phyloP scores from a whole-genome alignment of 2,113 vertebrate genomes.

The Melanotaenia duboulayi region DNA sequence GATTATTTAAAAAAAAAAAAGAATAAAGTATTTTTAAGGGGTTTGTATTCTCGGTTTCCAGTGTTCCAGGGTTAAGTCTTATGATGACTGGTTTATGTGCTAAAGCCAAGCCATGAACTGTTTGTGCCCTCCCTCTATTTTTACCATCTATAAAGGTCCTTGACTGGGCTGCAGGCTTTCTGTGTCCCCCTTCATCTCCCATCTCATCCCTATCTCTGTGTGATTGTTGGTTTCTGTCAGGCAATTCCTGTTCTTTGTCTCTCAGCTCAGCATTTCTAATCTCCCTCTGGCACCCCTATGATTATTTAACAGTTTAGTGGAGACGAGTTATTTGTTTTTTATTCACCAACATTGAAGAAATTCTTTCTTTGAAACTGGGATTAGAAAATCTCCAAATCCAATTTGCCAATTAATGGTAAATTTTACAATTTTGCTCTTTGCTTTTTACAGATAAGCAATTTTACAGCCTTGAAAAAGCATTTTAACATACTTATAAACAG shows the following conservation, averaged over 20 bases:
- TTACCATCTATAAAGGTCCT: conserved; percentile 27
- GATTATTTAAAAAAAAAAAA: too few species aligned
- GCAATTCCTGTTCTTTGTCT: conserved; percentile 34
- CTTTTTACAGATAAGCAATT: too few species aligned
- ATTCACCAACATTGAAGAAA: too few species aligned
- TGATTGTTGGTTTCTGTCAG: conserved; percentile 1
- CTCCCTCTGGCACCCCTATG: background rate
- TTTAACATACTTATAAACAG: too few species aligned
- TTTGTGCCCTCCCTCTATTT: conserved; percentile 26
- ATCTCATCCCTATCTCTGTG: background rate
- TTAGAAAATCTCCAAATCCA: too few species aligned
- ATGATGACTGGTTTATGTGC: background rate
- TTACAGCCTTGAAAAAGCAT: too few species aligned
- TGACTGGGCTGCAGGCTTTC: conserved; percentile 2
- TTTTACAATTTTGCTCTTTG: too few species aligned
- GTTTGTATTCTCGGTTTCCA: background rate
- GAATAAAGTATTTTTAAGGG: background rate
- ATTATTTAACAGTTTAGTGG: too few species aligned
- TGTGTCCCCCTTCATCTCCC: conserved; percentile 1
- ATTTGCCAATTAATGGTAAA: too few species aligned
- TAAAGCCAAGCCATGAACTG: conserved; percentile 7
- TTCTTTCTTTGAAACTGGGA: too few species aligned
- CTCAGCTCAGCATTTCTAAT: conserved; percentile 19
- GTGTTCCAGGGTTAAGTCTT: background rate
- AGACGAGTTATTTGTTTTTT: too few species aligned